phyloP scores from a whole-genome alignment of 2,113 vertebrate species.

The Melanotaenia duboulayi region DNA sequence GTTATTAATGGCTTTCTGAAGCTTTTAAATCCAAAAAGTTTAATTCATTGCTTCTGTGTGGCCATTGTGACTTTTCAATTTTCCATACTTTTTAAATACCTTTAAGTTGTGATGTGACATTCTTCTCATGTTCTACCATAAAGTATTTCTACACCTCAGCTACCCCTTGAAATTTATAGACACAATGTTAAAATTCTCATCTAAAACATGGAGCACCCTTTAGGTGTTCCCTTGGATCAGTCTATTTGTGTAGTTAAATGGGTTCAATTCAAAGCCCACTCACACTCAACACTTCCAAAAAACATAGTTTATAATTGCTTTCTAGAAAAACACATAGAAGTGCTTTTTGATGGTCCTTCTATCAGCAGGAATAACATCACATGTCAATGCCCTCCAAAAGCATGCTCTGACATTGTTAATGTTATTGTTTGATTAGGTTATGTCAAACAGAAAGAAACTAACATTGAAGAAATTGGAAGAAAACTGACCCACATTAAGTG shows the following conservation, averaged over 20 bases:
- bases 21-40: slow-evolving; percentile 85
- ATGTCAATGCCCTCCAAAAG: slow-evolving; percentile 12
- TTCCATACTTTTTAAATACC: slow-evolving; percentile 77
- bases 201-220: slow-evolving; percentile 25
- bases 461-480: neutral
- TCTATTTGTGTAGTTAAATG: slow-evolving; percentile 43
- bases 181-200: slow-evolving; percentile 16
- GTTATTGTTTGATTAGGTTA: slow-evolving; percentile 1
- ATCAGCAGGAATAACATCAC: neutral
- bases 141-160: slow-evolving; percentile 42
- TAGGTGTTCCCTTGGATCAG: slow-evolving; percentile 33
- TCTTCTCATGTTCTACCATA: slow-evolving; percentile 55
- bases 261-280: slow-evolving; percentile 33
- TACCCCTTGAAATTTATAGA: slow-evolving; percentile 27
- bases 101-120: slow-evolving; percentile 72
- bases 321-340: neutral
- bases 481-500: neutral
- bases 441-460: neutral
- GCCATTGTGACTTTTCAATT: slow-evolving; percentile 82
- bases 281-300: slow-evolving; percentile 32
- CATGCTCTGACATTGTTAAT: slow-evolving; percentile 5
- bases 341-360: slow-evolving; percentile 11
- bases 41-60: slow-evolving; percentile 80
- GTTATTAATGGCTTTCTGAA: slow-evolving; percentile 84
- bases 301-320: slow-evolving; percentile 22